Conservation (phyloP, 2,113 vertebrate genomes). For the Ptyas mucosa region DNA sequence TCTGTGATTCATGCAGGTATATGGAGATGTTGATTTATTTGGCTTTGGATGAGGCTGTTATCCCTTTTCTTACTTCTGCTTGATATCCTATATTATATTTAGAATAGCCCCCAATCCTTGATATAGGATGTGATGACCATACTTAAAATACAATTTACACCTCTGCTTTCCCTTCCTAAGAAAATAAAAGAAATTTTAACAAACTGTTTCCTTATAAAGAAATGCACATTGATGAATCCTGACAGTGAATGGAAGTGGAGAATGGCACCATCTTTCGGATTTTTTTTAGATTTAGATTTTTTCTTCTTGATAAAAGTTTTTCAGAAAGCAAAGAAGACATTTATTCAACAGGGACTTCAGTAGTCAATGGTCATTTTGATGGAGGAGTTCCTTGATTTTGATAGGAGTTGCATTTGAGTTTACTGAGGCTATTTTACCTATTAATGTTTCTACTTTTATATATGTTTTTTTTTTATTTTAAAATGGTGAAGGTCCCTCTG, state of each 20-base stretch:
- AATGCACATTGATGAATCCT: background rate
- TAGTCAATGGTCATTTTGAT: background rate
- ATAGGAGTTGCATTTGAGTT: background rate
- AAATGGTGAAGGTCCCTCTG: background rate
- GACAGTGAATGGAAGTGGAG: background rate
- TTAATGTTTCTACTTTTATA: background rate
- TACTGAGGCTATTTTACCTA: background rate
- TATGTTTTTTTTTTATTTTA: background rate
- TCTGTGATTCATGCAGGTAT: background rate
- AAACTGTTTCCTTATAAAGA: background rate
- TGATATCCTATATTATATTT: background rate
- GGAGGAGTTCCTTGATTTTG: background rate
- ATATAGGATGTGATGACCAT: background rate
- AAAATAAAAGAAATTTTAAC: background rate
- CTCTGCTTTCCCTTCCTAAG: background rate
- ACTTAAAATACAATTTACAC: background rate
- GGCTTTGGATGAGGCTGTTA: background rate
- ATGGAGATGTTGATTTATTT: background rate
- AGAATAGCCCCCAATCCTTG: background rate
- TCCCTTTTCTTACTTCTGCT: background rate
- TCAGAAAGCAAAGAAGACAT: background rate
- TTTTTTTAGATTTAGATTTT: background rate
- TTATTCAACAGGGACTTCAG: background rate
- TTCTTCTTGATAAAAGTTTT: background rate
- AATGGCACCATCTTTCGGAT: background rate